phyloP scores from a whole-genome alignment of 2,888 invertebrate species.

The Frankliniella intonsa region DNA sequence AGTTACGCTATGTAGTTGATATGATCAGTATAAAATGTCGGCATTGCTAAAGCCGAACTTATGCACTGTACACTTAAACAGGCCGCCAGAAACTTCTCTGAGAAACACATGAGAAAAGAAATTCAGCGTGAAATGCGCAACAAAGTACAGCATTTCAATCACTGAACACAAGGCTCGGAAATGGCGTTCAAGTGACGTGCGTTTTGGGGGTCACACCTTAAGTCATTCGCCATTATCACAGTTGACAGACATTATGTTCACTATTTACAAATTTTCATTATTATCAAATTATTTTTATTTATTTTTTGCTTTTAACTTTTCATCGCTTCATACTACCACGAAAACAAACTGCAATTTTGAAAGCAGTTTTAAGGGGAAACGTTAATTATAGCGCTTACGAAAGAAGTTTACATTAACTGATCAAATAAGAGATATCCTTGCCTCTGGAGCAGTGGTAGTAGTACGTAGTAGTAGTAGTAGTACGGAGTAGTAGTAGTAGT shows the following conservation, averaged over 20 bases:
- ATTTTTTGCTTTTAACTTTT: background rate
- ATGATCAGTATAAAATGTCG: too few relatives aligned
- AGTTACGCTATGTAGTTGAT: too few relatives aligned
- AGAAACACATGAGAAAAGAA: too few relatives aligned
- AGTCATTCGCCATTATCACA: conserved; percentile 15
- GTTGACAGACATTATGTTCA: conserved; percentile 22
- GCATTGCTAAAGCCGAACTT: too few relatives aligned
- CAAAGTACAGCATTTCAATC: too few relatives aligned
- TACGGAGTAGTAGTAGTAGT: background rate
- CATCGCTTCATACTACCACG: background rate
- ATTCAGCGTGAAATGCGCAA: too few relatives aligned
- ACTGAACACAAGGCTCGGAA: too few relatives aligned
- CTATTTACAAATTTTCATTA: conserved; percentile 4
- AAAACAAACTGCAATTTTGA: background rate
- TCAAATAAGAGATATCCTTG: conserved; percentile 6
- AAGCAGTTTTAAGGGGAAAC: conserved; percentile 11
- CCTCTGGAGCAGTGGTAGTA: background rate
- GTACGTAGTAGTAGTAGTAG: background rate
- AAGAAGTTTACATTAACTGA: background rate
- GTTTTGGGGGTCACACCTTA: background rate
- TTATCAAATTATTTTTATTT: background rate
- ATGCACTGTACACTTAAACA: too few relatives aligned
- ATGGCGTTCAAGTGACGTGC: background rate
- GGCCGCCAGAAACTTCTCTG: too few relatives aligned
- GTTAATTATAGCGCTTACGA: background rate